Conservation (phyloP, 2,888 invertebrate genomes). For the Psylliodes chrysocephalus region DNA sequence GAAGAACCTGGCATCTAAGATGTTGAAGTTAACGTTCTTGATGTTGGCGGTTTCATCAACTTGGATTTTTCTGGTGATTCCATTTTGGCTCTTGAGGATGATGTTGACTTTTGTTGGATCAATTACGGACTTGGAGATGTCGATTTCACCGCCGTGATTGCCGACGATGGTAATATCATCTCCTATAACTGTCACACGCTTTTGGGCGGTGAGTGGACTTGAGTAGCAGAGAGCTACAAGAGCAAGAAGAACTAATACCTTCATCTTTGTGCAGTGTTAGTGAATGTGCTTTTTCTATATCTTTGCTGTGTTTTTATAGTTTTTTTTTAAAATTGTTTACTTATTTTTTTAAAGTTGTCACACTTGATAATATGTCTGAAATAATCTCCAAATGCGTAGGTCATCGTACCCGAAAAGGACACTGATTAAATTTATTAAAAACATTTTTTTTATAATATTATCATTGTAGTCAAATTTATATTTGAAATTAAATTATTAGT, state of each 20-base stretch:
- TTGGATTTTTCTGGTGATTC: neutral
- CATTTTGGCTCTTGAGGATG: neutral
- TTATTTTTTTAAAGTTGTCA: constrained; percentile 4
- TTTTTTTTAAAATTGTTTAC: neutral
- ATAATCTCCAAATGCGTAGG: neutral
- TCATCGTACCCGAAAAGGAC: neutral
- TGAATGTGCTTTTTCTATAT: constrained; percentile 1
- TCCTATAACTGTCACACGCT: neutral
- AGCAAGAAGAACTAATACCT: constrained; percentile 9
- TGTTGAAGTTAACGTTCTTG: neutral
- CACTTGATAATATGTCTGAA: neutral
- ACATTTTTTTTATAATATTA: no score
- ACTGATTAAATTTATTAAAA: no score
- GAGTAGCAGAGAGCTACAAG: constrained; percentile 7
- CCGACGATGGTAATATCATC: constrained; percentile 3
- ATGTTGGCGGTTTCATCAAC: constrained; percentile 3
- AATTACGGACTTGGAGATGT: neutral
- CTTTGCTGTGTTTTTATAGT: neutral
- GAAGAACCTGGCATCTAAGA: neutral
- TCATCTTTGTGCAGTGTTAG: constrained; percentile 10
- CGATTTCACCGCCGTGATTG: neutral
- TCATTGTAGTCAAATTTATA: no score
- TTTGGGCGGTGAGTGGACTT: neutral
- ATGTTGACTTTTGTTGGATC: neutral
- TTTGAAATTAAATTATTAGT: no score